phyloP scores from a whole-genome alignment of 2,888 invertebrate genomes.

The Leptopilina drosophilae region DNA sequence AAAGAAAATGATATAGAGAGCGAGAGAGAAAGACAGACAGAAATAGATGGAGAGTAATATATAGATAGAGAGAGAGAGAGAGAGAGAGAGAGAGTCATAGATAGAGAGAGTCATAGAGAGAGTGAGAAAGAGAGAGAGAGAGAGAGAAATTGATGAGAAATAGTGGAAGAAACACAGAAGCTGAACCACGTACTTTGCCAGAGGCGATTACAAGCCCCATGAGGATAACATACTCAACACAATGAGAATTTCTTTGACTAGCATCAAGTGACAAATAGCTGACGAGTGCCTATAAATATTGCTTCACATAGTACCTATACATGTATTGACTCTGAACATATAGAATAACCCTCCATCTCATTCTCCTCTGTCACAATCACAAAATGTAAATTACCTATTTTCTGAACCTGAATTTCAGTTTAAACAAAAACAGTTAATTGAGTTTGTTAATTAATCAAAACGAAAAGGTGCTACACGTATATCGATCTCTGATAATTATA shows the following conservation, averaged over 20 bases:
- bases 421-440: too few relatives aligned
- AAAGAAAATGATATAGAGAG: too few relatives aligned
- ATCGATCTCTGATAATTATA: too few relatives aligned
- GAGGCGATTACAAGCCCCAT: slow-evolving; percentile 66
- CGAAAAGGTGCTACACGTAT: too few relatives aligned
- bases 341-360: too few relatives aligned
- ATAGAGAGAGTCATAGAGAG: background rate
- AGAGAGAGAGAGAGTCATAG: background rate
- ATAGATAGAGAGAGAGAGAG: background rate
- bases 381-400: background rate
- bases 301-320: too few relatives aligned
- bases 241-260: slow-evolving; percentile 59
- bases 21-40: too few relatives aligned
- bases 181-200: slow-evolving; percentile 63
- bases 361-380: background rate
- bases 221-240: slow-evolving; percentile 58
- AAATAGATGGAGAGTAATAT: background rate
- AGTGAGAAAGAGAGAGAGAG: background rate
- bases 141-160: background rate
- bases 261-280: slow-evolving; percentile 55
- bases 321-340: too few relatives aligned
- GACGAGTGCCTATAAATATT: slow-evolving; percentile 42
- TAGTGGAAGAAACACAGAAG: slow-evolving; percentile 29
- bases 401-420: too few relatives aligned
- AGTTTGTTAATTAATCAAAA: too few relatives aligned